A percentile compares a stretch with the other conserved stretches of the same genome.
Conservation (phyloP, 2,888 invertebrate genomes). For the Phalangium opilio region DNA sequence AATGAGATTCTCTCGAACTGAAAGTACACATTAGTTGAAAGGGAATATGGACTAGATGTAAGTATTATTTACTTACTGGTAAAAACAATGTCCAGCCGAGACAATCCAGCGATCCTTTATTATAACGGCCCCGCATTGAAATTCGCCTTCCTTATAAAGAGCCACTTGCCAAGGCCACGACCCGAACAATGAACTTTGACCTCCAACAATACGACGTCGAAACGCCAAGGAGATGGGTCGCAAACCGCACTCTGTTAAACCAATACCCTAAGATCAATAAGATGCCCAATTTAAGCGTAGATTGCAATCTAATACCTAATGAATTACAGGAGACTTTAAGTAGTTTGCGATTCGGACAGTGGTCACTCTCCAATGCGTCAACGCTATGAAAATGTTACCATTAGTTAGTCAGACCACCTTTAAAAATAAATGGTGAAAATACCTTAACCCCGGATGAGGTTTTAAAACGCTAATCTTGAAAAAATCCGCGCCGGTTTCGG, state of each 20-base stretch:
- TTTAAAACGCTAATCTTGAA: too few relatives aligned
- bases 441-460: too few relatives aligned
- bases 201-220: slow-evolving; percentile 54
- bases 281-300: too few relatives aligned
- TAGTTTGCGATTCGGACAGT: not conserved
- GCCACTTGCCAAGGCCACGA: slow-evolving; percentile 80
- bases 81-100: slow-evolving; percentile 67
- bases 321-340: not conserved
- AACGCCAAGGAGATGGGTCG: slow-evolving; percentile 8
- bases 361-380: not conserved
- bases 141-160: slow-evolving; percentile 64
- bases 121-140: slow-evolving; percentile 64
- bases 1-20: slow-evolving; percentile 34
- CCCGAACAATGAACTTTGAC: slow-evolving; percentile 55
- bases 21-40: not conserved
- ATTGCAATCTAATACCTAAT: too few relatives aligned
- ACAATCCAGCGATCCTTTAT: slow-evolving; percentile 54
- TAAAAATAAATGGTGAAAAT: too few relatives aligned
- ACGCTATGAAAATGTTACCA: too few relatives aligned
- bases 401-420: too few relatives aligned
- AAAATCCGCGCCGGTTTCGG: not conserved
- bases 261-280: too few relatives aligned
- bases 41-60: not conserved
- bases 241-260: slow-evolving; percentile 20
- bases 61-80: slow-evolving; percentile 53